Conservation (phyloP, 2,113 vertebrate species). For the Tichodroma muraria region DNA sequence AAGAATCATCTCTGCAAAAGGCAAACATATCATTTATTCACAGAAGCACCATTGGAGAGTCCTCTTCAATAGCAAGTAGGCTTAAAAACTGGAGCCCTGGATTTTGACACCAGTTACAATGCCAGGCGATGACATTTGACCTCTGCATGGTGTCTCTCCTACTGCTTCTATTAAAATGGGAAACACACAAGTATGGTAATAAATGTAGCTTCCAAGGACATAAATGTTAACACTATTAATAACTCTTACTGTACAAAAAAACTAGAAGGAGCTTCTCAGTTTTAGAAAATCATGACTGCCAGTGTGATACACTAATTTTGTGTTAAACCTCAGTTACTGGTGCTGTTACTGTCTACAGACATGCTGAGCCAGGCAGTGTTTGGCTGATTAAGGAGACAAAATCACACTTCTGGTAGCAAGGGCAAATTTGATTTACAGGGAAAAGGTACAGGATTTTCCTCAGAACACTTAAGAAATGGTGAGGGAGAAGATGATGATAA, state of each 20-base stretch:
- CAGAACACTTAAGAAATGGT: not conserved
- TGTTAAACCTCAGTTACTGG: not conserved
- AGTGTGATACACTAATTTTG: not conserved
- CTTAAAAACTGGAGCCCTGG: not conserved
- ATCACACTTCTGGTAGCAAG: fast-evolving
- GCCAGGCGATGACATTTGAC: not conserved
- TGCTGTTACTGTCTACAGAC: not conserved
- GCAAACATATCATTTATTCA: not conserved
- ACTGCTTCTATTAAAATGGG: not conserved
- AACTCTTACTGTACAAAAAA: not conserved
- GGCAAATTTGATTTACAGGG: not conserved
- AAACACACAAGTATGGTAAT: not conserved
- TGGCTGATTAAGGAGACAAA: not conserved
- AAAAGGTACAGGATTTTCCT: not conserved
- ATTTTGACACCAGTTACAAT: not conserved
- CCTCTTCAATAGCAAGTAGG: not conserved
- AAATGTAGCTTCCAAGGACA: not conserved
- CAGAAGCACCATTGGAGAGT: not conserved
- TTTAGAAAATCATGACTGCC: not conserved
- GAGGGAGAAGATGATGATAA: not conserved
- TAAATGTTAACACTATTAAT: not conserved
- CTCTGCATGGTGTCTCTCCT: not conserved
- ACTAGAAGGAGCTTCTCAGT: not conserved
- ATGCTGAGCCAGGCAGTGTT: not conserved
- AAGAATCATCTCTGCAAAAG: not conserved